phyloP scores from a whole-genome alignment of 2,113 vertebrate species.

The Tretioscincus oriximinensis region DNA sequence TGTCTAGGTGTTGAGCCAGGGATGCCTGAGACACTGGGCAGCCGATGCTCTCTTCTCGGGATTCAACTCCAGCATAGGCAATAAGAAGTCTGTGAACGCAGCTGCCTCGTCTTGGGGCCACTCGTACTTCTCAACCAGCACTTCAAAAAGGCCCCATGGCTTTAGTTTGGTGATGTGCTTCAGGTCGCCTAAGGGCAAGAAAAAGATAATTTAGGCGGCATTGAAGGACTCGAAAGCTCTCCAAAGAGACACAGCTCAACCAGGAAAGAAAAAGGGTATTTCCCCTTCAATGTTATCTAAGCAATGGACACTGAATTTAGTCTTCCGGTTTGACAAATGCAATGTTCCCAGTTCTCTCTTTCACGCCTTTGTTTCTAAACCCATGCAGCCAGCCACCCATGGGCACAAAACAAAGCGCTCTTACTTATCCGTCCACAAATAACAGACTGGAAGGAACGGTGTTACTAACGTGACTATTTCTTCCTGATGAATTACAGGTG shows the following conservation, averaged over 20 bases:
- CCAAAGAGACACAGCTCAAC: background rate
- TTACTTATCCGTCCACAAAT: too few species aligned
- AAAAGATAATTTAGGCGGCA: constrained; percentile 12
- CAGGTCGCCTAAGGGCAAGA: constrained; percentile 82
- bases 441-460: too few species aligned
- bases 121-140: constrained; percentile 94
- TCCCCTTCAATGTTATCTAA: background rate
- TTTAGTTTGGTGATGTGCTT: constrained; percentile 98
- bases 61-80: constrained; percentile 95
- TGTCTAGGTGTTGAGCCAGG: constrained; percentile 86
- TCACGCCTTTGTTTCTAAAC: background rate
- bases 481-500: too few species aligned
- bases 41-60: constrained; percentile 93
- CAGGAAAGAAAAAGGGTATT: background rate
- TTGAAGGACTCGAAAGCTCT: background rate
- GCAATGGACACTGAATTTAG: background rate
- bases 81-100: constrained; percentile 90
- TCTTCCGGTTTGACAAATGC: background rate
- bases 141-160: constrained; percentile 93
- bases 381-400: too few species aligned
- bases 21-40: constrained; percentile 90
- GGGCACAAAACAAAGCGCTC: too few species aligned
- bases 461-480: too few species aligned
- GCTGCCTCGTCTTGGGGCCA: constrained; percentile 91
- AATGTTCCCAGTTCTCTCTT: background rate